A percentile compares a stretch with the other conserved stretches of the same genome.
These are phyloP conservation scores for Coranthus polyacanthus DNA, from an alignment of 2,797 vertebrate species.

Conservation along the genomic window DNA sequence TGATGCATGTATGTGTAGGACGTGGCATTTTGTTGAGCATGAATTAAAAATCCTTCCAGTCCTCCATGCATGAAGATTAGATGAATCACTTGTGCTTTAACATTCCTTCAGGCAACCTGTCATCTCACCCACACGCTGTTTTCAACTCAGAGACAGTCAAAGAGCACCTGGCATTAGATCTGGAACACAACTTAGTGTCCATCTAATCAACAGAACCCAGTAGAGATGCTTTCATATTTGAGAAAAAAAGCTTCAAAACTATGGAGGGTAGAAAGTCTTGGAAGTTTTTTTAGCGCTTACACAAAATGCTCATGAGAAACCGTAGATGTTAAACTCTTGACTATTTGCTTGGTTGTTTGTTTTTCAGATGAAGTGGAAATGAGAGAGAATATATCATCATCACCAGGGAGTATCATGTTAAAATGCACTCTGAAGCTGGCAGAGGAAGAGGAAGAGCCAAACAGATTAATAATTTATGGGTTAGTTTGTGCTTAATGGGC, in stretches of 20 bases:
- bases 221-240: slow-evolving; percentile 13
- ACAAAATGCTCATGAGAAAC: slow-evolving; percentile 22
- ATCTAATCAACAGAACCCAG: slow-evolving; percentile 21
- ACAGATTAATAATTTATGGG: slow-evolving; percentile 69
- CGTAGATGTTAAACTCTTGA: slow-evolving; percentile 26
- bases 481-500: slow-evolving; percentile 57
- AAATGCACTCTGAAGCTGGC: slow-evolving; percentile 63
- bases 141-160: slow-evolving; percentile 64
- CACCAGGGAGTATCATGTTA: slow-evolving; percentile 52
- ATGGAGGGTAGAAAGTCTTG: slow-evolving; percentile 5
- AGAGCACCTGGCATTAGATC: slow-evolving; percentile 65
- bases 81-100: slow-evolving; percentile 76
- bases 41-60: slow-evolving; percentile 73
- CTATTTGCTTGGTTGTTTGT: slow-evolving; percentile 38
- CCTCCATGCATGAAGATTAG: slow-evolving; percentile 46
- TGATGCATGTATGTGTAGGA: slow-evolving; percentile 60
- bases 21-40: slow-evolving; percentile 67
- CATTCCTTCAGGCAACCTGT: slow-evolving; percentile 73
- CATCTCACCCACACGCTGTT: slow-evolving; percentile 74
- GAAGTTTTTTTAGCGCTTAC: background rate
- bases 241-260: slow-evolving; percentile 15
- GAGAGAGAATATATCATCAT: slow-evolving; percentile 55
- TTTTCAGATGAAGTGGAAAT: slow-evolving; percentile 51
- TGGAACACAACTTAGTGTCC: slow-evolving; percentile 39
- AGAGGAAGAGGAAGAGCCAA: slow-evolving; percentile 48